Conservation (phyloP, 2,113 vertebrate species). For the Cariama cristata region DNA sequence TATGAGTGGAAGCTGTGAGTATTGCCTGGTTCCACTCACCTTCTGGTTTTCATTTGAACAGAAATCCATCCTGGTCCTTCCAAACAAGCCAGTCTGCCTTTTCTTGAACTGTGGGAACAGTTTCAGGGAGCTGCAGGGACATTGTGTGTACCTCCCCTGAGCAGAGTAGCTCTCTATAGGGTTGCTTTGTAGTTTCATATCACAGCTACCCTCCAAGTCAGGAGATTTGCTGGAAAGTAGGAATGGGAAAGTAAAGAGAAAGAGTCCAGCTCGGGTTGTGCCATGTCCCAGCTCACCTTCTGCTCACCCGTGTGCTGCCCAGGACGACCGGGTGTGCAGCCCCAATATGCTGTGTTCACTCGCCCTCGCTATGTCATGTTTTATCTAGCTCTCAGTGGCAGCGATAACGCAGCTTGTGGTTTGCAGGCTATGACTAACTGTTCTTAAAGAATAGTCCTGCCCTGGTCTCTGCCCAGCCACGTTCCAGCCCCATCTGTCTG, state of each 20-base stretch:
- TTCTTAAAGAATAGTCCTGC: not conserved
- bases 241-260: not conserved
- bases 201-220: not conserved
- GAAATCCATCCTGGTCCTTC: not conserved
- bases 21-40: not conserved
- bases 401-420: not conserved
- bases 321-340: not conserved
- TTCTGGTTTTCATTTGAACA: not conserved
- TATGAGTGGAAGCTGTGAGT: not conserved
- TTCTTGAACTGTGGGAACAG: not conserved
- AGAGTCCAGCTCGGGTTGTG: not conserved
- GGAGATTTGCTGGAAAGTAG: not conserved
- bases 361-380: fast-evolving
- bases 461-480: not conserved
- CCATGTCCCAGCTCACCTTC: not conserved
- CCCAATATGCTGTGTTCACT: not conserved
- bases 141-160: fast-evolving
- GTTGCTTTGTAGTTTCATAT: not conserved
- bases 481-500: not conserved
- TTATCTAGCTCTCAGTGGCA: not conserved
- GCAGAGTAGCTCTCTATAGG: not conserved
- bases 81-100: not conserved
- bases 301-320: not conserved
- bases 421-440: not conserved
- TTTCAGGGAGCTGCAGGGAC: not conserved